Evolutionary conservation across 1,140 invertebrate species (phyloP), one percentile per base, ranked within the genome.

Genomic region (Phthorimaea operculella): DNA sequence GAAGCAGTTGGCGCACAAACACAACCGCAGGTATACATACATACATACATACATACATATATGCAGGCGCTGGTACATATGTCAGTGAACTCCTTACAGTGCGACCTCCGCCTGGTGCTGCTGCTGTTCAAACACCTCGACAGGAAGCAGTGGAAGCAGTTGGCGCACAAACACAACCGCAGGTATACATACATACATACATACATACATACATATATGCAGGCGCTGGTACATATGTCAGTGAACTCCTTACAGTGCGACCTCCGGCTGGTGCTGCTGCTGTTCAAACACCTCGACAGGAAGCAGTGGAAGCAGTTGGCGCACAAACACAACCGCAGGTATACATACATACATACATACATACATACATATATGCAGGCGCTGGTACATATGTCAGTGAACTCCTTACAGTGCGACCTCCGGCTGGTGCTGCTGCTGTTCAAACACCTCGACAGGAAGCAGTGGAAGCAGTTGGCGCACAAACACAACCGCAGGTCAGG

Each of bases 401-500:
- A 76, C 60, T 77, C 77, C 0, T 57, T 60, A 0, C 64, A 55
- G 18, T 77, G 77, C 51, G 70, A 72, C 42, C 55, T 83, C 0
- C 51, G 62, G 0, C 55, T 80, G 1, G 52, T 83, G 0, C 59
- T 83, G 66, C 47, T 72, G 36, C 54, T 79, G 45, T 80, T 83
- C 68, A 60, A 63, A 5, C 63, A 71, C 2, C 48, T 74, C 10
- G 69, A 73, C 11, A 50, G 75, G 3, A 73, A 70, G 16, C 55
- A 63, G 33, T 79, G 79, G 79, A 74, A 71, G 63, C 66, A 60
- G n/a, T 60, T 82, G 17, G 79, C 76, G n/a, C 74, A 82, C 42
- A 53, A 52, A 3, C 59, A 53, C 33, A 82, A 82, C 53, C 53
- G 69, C n/a, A 77, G 79, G 79, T 79, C n/a, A n/a, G n/a, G n/a